Conservation (phyloP, 1,140 invertebrate species). For the Myzus persicae region DNA sequence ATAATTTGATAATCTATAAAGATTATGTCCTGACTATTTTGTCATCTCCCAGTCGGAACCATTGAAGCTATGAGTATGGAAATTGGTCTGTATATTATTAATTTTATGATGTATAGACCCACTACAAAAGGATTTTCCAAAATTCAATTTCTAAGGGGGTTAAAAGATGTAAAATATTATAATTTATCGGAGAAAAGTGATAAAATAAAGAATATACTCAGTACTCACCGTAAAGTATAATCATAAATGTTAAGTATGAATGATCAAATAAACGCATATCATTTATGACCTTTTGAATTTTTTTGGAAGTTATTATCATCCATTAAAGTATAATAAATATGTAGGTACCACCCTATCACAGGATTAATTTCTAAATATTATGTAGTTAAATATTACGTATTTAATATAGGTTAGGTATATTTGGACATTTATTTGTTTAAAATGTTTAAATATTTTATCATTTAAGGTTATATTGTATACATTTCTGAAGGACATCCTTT, state of each 20-base stretch:
- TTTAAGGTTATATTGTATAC: not conserved
- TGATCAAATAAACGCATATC: not conserved
- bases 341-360: rapidly evolving
- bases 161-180: not conserved
- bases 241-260: not conserved
- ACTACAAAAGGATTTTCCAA: no score
- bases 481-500: not conserved
- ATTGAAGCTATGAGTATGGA: no score
- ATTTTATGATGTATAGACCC: no score
- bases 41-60: no score
- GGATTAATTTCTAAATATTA: not conserved
- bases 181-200: not conserved
- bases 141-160: no score
- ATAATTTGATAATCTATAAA: no score
- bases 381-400: not conserved
- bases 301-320: not conserved
- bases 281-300: not conserved
- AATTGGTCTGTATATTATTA: no score
- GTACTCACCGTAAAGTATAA: not conserved
- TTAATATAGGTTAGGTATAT: not conserved
- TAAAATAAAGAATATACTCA: not conserved
- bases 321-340: not conserved
- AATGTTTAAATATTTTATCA: not conserved
- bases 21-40: no score
- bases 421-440: not conserved